These are phyloP conservation scores for Amphimallon solstitiale DNA, from an alignment of 2,888 invertebrate genomes.

Conservation along the genomic window DNA sequence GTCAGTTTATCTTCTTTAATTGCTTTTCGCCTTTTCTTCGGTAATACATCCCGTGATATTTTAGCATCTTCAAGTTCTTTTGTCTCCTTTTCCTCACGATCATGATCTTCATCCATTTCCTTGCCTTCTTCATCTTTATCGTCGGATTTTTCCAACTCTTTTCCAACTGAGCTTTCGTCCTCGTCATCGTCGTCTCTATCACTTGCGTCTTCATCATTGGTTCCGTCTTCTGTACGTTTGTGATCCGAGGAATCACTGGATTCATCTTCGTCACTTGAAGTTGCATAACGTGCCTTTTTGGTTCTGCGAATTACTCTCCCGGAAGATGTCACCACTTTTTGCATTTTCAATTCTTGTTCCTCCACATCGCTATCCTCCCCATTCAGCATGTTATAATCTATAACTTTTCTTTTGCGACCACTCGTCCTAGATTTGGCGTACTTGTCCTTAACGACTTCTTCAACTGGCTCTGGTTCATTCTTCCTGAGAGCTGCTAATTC, in stretches of 20 bases:
- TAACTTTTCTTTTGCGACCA: slow-evolving; percentile 36
- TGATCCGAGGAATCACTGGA: slow-evolving; percentile 7
- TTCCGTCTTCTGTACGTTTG: background rate
- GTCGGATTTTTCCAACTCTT: background rate
- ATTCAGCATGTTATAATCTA: slow-evolving; percentile 35
- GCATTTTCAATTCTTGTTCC: slow-evolving; percentile 8
- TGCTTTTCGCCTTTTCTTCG: too few species aligned
- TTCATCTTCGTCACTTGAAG: slow-evolving; percentile 17
- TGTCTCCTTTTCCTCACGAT: too few species aligned
- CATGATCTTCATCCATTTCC: background rate
- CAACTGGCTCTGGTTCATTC: slow-evolving; percentile 8
- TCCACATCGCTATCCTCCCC: slow-evolving; percentile 31
- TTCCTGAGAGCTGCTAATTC: slow-evolving; percentile 24
- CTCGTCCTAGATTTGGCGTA: slow-evolving; percentile 27
- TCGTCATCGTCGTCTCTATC: background rate
- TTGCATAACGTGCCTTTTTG: background rate
- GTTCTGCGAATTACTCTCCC: too few species aligned
- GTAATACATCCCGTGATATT: too few species aligned
- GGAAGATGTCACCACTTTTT: too few species aligned
- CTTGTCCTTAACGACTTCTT: background rate
- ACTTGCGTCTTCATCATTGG: background rate
- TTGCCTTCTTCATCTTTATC: slow-evolving; percentile 12
- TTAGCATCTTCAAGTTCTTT: too few species aligned
- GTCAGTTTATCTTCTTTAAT: too few species aligned
- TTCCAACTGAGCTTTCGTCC: background rate